Percentiles rank a stretch among this genome's conserved stretches.
Conservation (phyloP, 2,888 invertebrate genomes). For the Netelia fuscicornis region DNA sequence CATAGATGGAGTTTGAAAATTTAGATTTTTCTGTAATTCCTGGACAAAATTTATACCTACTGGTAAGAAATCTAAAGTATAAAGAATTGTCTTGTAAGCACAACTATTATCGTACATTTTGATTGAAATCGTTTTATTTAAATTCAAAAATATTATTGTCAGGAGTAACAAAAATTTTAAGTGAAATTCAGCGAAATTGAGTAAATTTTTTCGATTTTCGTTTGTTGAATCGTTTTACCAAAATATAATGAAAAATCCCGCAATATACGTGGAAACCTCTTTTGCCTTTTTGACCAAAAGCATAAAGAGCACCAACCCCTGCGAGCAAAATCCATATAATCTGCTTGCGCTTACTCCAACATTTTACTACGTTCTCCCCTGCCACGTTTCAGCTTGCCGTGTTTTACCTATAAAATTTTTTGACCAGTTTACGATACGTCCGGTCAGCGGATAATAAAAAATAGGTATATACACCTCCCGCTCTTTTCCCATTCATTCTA, state of each 20-base stretch:
- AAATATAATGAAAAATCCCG: slow-evolving; percentile 34
- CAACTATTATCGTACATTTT: too few relatives aligned
- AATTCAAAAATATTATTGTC: too few relatives aligned
- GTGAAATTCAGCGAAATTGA: background rate
- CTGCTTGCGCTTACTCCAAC: slow-evolving; percentile 24
- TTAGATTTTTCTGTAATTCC: background rate
- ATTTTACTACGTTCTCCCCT: slow-evolving; percentile 5
- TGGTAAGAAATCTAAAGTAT: too few relatives aligned
- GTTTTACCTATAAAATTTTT: slow-evolving; percentile 68
- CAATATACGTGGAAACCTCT: slow-evolving; percentile 58
- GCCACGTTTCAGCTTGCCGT: background rate
- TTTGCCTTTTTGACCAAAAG: slow-evolving; percentile 38
- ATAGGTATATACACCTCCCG: slow-evolving; percentile 60
- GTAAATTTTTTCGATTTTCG: background rate
- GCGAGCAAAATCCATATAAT: slow-evolving; percentile 29
- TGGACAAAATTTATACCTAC: too few relatives aligned
- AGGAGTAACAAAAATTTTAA: background rate
- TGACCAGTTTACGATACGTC: slow-evolving; percentile 67
- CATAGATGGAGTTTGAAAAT: background rate
- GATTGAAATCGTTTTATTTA: too few relatives aligned
- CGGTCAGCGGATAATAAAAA: slow-evolving; percentile 57
- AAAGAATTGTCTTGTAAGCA: too few relatives aligned
- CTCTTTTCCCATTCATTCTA: slow-evolving; percentile 68
- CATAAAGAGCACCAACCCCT: slow-evolving; percentile 1
- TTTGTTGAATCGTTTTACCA: background rate